Evolutionary conservation across 1,140 invertebrate species (phyloP).

Genomic region (Sitobion miscanthi): DNA sequence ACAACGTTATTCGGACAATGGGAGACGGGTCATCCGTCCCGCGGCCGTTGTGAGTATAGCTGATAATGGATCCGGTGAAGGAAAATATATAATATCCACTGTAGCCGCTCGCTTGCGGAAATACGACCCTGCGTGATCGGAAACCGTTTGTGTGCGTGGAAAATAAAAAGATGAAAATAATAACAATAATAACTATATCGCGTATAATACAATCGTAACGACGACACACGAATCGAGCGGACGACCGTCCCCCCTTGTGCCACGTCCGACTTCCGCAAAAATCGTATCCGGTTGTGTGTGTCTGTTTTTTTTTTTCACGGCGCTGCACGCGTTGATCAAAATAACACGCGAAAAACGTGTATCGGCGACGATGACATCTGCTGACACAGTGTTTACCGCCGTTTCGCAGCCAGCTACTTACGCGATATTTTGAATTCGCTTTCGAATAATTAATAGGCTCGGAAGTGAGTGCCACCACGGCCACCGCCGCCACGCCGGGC

Average conservation of each 20-base stretch:
- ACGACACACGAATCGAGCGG: background rate
- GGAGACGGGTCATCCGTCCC: background rate
- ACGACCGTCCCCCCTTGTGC: background rate
- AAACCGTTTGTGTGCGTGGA: background rate
- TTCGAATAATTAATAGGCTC: slow-evolving; percentile 14
- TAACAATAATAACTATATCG: background rate
- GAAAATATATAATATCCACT: too few species aligned
- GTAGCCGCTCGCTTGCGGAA: background rate
- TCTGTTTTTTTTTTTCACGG: background rate
- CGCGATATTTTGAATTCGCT: background rate
- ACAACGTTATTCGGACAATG: too few species aligned
- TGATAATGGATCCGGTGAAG: too few species aligned
- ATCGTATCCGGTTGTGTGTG: background rate
- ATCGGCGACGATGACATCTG: background rate
- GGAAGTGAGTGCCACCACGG: background rate
- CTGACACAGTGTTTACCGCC: background rate
- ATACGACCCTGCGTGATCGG: background rate
- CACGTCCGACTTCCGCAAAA: background rate
- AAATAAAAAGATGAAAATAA: background rate
- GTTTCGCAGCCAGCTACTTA: background rate
- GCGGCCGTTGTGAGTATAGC: background rate
- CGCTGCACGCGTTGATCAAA: background rate
- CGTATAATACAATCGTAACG: background rate
- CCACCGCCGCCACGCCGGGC: too few species aligned
- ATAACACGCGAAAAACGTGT: background rate